These are phyloP conservation scores for Drosophila paulistorum DNA, from an alignment of 1,140 invertebrate genomes.

Conservation along the genomic window DNA sequence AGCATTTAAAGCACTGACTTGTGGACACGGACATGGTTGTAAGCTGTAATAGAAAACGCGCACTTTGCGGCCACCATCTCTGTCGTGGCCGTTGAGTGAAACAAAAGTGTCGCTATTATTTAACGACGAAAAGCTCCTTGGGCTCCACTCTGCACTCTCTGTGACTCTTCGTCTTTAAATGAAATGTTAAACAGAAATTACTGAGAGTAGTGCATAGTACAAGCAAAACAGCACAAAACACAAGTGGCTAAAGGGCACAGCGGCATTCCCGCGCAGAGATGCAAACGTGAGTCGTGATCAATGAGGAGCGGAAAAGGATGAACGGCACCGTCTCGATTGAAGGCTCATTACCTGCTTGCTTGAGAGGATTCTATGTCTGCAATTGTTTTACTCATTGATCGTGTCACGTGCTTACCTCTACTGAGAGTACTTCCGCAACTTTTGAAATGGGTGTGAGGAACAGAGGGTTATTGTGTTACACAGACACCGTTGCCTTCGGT, in stretches of 20 bases:
- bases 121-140: conserved; percentile 67
- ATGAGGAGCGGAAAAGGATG: neutral
- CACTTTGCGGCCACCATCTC: conserved; percentile 66
- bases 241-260: conserved; percentile 12
- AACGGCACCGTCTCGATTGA: no score
- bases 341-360: neutral
- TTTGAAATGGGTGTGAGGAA: conserved; percentile 7
- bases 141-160: conserved; percentile 32
- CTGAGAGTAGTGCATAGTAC: conserved; percentile 17
- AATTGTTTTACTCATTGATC: neutral
- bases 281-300: neutral
- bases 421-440: neutral
- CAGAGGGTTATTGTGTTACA: conserved; percentile 59
- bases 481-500: conserved; percentile 28
- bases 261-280: neutral
- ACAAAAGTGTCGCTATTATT: conserved; percentile 78
- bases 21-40: conserved; percentile 24
- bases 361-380: no score
- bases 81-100: conserved; percentile 51
- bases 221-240: conserved; percentile 28
- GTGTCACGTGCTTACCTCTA: conserved; percentile 4
- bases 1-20: conserved; percentile 66
- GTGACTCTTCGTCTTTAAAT: conserved; percentile 51
- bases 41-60: conserved; percentile 70
- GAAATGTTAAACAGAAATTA: conserved; percentile 51